These are phyloP conservation scores for Frankliniella intonsa DNA, from an alignment of 2,888 invertebrate genomes.

Conservation along the genomic window DNA sequence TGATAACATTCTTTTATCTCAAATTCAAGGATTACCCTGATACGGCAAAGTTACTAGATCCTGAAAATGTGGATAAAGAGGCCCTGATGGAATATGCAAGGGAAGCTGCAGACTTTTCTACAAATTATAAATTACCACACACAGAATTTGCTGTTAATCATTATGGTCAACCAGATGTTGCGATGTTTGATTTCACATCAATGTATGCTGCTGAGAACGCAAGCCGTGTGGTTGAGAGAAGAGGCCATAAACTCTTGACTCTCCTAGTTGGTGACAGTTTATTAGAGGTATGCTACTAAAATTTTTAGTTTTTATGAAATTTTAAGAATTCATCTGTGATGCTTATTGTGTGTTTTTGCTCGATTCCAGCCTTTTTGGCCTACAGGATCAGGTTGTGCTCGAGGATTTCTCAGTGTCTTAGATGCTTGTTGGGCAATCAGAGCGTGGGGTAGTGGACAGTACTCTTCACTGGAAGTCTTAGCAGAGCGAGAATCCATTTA, in stretches of 20 bases:
- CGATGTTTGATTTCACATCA: constrained; percentile 98
- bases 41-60: constrained; percentile 77
- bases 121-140: constrained; percentile 77
- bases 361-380: constrained; percentile 87
- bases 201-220: constrained; percentile 98
- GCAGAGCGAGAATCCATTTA: constrained; percentile 95
- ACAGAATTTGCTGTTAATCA: constrained; percentile 96
- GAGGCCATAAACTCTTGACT: constrained; percentile 77
- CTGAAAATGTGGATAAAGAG: constrained; percentile 86
- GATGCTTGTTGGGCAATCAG: constrained; percentile 95
- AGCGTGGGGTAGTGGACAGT: constrained; percentile 59
- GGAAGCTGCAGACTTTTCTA: constrained; percentile 93
- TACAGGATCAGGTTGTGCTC: constrained; percentile 95
- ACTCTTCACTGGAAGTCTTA: constrained; percentile 62
- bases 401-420: constrained; percentile 92
- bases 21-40: constrained; percentile 74
- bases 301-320: neutral
- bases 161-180: constrained; percentile 94
- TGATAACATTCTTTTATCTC: neutral
- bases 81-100: constrained; percentile 85
- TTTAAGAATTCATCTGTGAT: too few species aligned
- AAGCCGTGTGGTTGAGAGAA: constrained; percentile 69
- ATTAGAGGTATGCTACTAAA: constrained; percentile 64
- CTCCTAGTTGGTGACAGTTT: constrained; percentile 94
- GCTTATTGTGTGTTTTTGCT: neutral